Evolutionary conservation across 2,888 invertebrate species (phyloP).

Genomic region (Tetropium fuscum): DNA sequence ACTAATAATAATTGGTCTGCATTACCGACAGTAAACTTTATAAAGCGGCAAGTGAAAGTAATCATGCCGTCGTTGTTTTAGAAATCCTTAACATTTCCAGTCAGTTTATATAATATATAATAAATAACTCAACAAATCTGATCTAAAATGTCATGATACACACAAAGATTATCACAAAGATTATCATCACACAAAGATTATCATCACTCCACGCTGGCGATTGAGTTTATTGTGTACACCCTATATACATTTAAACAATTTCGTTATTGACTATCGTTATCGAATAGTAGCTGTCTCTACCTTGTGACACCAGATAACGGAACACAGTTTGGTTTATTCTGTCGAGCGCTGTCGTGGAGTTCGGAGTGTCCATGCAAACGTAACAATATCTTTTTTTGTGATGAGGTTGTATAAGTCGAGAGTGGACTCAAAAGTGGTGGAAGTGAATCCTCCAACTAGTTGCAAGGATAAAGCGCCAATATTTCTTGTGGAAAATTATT

Average conservation of each 20-base stretch:
- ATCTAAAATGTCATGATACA: too few relatives aligned
- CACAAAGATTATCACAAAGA: too few relatives aligned
- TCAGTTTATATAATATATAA: too few relatives aligned
- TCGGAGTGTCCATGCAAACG: background rate
- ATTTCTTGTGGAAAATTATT: slow-evolving; percentile 47
- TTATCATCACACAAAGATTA: too few relatives aligned
- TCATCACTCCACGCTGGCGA: background rate
- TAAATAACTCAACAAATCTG: too few relatives aligned
- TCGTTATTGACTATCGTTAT: slow-evolving; percentile 37
- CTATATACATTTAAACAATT: slow-evolving; percentile 31
- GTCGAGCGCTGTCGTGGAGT: slow-evolving; percentile 20
- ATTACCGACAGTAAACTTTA: too few relatives aligned
- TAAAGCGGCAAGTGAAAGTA: too few relatives aligned
- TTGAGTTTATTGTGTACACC: slow-evolving; percentile 1
- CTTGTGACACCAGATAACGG: slow-evolving; percentile 43
- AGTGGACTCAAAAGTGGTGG: slow-evolving; percentile 34
- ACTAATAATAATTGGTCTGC: too few relatives aligned
- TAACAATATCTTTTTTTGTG: slow-evolving; percentile 11
- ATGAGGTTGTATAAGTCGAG: slow-evolving; percentile 8
- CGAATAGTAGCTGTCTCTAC: slow-evolving; percentile 23
- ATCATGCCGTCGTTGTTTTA: too few relatives aligned
- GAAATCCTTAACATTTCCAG: too few relatives aligned
- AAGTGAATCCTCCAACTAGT: slow-evolving; percentile 37
- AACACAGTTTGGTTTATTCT: slow-evolving; percentile 30
- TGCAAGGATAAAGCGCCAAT: slow-evolving; percentile 41